phyloP scores from a whole-genome alignment of 2,113 vertebrate genomes.

The Benitochromis conjunctus region DNA sequence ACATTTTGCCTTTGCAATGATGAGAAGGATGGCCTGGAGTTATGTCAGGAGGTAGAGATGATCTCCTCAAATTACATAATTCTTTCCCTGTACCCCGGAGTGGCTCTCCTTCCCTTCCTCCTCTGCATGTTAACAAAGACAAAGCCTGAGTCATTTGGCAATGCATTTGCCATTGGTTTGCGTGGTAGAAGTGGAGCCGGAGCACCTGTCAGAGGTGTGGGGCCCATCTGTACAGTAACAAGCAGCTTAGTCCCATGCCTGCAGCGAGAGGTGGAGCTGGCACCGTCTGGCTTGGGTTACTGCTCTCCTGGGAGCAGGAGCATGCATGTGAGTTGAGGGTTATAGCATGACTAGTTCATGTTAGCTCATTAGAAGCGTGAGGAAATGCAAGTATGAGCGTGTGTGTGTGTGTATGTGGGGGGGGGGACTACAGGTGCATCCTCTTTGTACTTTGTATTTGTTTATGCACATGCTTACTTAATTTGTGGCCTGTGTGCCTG shows the following conservation, averaged over 20 bases:
- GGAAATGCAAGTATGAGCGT: conserved; percentile 8
- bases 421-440: conserved; percentile 35
- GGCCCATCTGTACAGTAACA: conserved; percentile 57
- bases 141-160: conserved; percentile 1
- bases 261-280: conserved; percentile 46
- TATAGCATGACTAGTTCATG: conserved; percentile 8
- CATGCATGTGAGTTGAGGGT: not conserved
- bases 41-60: conserved; percentile 21
- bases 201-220: conserved; percentile 57
- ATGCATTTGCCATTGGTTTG: not conserved
- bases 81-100: not conserved
- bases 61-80: conserved; percentile 49
- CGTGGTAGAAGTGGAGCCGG: not conserved
- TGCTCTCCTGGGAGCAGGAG: conserved; percentile 4
- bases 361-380: conserved; percentile 23
- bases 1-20: not conserved
- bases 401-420: not conserved
- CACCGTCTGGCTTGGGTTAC: conserved; percentile 44
- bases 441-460: conserved; percentile 24
- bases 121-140: conserved; percentile 35
- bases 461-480: conserved; percentile 7
- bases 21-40: conserved; percentile 1
- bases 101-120: conserved; percentile 25
- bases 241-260: conserved; percentile 38
- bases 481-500: not conserved